Evolutionary conservation across 2,888 invertebrate genomes (phyloP).

Genomic region (Autographa gamma): DNA sequence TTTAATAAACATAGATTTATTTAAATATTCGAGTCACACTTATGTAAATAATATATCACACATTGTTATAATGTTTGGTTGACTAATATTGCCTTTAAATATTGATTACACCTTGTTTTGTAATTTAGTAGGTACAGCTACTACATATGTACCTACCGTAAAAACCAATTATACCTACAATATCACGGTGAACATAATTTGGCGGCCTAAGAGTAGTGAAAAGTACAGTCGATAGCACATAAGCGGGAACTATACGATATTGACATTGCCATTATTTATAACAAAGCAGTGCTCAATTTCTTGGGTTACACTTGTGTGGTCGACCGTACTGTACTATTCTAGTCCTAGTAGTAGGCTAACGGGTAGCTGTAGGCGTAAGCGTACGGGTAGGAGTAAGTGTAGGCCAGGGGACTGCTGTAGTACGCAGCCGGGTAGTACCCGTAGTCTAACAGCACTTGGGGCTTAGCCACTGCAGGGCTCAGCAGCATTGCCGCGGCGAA

Average conservation of each 20-base stretch:
- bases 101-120: constrained; percentile 22
- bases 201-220: constrained; percentile 15
- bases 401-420: constrained; percentile 76
- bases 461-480: constrained; percentile 77
- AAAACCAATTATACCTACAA: neutral
- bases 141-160: constrained; percentile 4
- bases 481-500: constrained; percentile 70
- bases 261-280: neutral
- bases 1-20: constrained; percentile 25
- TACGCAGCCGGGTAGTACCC: constrained; percentile 79
- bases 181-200: constrained; percentile 16
- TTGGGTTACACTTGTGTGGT: neutral
- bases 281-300: neutral
- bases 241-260: neutral
- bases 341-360: constrained; percentile 71
- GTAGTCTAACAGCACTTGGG: constrained; percentile 81
- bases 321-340: neutral
- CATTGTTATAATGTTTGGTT: constrained; percentile 15
- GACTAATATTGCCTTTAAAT: constrained; percentile 18
- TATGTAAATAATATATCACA: constrained; percentile 36
- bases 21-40: constrained; percentile 21
- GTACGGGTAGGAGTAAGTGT: constrained; percentile 83
- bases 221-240: constrained; percentile 1
- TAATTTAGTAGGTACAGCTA: neutral
- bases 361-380: constrained; percentile 78